Percentiles rank a stretch among this genome's conserved stretches.
Evolutionary conservation across 2,888 invertebrate species (phyloP).

Genomic region (Noctua comes): DNA sequence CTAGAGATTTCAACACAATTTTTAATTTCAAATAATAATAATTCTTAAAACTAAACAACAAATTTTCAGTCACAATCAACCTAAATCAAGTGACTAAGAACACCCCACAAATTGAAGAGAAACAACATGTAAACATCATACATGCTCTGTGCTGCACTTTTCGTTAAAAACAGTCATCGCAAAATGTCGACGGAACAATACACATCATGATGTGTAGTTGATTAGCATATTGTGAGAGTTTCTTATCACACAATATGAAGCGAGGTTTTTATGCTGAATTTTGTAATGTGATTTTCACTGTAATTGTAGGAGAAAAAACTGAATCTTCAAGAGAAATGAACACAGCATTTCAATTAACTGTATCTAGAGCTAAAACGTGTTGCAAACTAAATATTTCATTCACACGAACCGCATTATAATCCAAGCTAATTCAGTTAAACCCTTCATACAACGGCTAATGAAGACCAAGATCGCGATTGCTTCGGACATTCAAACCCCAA

Average conservation of each 20-base stretch:
- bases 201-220: neutral
- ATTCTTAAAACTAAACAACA: neutral
- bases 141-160: too few species aligned
- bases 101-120: neutral
- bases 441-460: neutral
- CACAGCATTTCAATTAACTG: neutral
- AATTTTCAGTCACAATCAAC: neutral
- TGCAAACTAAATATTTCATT: neutral
- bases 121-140: neutral
- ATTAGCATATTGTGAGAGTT: neutral
- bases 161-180: neutral
- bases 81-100: neutral
- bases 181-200: neutral
- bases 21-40: neutral
- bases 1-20: neutral
- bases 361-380: neutral
- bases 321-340: neutral
- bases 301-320: neutral
- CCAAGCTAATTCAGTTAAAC: neutral
- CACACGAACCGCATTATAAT: too few species aligned
- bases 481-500: too few species aligned
- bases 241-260: neutral
- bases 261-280: too few species aligned
- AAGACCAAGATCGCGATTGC: neutral
- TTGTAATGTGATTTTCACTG: neutral